Evolutionary conservation across 2,888 invertebrate genomes (phyloP).

Genomic region (Liopterus haemorrhoidalis): DNA sequence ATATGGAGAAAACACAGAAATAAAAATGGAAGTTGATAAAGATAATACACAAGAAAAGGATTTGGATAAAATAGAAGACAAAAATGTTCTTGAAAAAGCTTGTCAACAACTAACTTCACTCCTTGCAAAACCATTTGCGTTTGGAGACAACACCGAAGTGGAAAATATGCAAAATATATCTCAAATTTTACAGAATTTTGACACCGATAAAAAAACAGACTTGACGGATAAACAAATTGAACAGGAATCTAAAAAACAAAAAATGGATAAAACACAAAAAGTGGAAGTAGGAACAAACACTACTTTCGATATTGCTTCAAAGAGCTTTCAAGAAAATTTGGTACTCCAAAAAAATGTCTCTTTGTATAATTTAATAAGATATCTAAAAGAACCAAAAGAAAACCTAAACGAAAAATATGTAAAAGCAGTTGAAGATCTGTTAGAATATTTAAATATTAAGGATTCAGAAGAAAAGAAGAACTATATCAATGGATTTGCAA

Average conservation of each 20-base stretch:
- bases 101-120: not conserved
- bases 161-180: not conserved
- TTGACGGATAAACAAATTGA: constrained; percentile 8
- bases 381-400: constrained; percentile 28
- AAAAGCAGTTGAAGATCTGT: constrained; percentile 13
- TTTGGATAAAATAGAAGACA: constrained; percentile 11
- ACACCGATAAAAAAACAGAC: constrained; percentile 8
- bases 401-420: constrained; percentile 11
- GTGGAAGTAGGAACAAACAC: constrained; percentile 2
- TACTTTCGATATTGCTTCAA: constrained; percentile 15
- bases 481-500: no score
- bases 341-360: constrained; percentile 37
- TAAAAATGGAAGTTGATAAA: constrained; percentile 16
- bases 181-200: not conserved
- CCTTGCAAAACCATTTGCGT: not conserved
- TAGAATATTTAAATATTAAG: constrained; percentile 15
- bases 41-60: constrained; percentile 32
- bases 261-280: not conserved
- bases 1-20: not conserved
- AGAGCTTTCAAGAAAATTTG: constrained; percentile 15
- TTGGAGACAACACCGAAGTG: constrained; percentile 3
- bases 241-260: not conserved
- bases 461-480: constrained; percentile 14
- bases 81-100: constrained; percentile 24
- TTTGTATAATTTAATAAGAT: constrained; percentile 36